These are phyloP conservation scores for Campylomormyrus numenius DNA, from an alignment of 2,113 vertebrate genomes.

Conservation along the genomic window DNA sequence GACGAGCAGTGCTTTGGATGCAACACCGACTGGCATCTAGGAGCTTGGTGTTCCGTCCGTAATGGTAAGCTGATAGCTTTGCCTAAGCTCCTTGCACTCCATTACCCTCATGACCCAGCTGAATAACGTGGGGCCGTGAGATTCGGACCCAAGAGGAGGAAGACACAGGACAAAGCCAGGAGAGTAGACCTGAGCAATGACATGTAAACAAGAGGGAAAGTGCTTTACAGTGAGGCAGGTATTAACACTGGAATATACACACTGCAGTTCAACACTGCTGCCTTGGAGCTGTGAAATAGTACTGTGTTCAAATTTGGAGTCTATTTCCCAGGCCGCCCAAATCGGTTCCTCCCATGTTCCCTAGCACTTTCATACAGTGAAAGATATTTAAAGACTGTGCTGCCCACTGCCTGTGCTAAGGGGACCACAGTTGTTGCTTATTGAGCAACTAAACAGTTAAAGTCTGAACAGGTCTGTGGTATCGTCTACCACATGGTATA, in stretches of 20 bases:
- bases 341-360: background rate
- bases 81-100: background rate
- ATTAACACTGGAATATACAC: background rate
- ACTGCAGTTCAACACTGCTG: background rate
- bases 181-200: background rate
- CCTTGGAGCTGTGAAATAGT: background rate
- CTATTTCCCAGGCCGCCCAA: background rate
- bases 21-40: background rate
- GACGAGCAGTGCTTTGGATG: background rate
- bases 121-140: background rate
- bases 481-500: background rate
- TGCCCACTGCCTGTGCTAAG: background rate
- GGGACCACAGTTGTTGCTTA: background rate
- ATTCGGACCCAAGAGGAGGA: background rate
- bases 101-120: background rate
- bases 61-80: background rate
- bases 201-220: background rate
- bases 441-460: background rate
- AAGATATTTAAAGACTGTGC: background rate
- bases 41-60: background rate
- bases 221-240: background rate
- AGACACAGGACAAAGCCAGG: background rate
- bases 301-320: no score
- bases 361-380: background rate
- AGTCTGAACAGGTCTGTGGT: background rate